These are phyloP conservation scores for Myrmecophaga tridactyla DNA, from an alignment of 2,113 vertebrate genomes.

Conservation along the genomic window DNA sequence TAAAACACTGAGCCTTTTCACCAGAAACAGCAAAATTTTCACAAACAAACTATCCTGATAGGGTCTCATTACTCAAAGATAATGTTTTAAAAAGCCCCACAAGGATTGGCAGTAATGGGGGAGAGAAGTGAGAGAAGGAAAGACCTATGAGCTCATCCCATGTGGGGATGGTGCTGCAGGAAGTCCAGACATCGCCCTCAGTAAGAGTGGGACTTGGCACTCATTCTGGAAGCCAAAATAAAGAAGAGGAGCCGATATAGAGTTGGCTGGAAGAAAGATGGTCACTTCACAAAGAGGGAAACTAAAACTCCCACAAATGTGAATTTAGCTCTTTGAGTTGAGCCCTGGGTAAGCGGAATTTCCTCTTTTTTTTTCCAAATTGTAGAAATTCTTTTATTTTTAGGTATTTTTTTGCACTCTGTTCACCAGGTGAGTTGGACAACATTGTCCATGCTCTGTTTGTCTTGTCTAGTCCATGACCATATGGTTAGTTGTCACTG, in stretches of 20 bases:
- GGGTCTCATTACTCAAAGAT: background rate
- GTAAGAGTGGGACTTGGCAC: background rate
- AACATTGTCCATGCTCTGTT: too few species aligned
- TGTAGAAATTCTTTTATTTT: too few species aligned
- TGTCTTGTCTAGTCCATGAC: too few species aligned
- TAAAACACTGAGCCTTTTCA: background rate
- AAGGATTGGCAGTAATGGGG: background rate
- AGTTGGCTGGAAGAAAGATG: background rate
- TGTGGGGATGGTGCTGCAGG: background rate
- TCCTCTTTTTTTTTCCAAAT: too few species aligned
- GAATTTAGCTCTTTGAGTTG: background rate
- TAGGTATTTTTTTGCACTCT: too few species aligned
- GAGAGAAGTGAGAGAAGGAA: background rate
- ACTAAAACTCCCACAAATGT: background rate
- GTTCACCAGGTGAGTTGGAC: too few species aligned
- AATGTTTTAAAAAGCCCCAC: constrained; percentile 19
- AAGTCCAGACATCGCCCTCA: background rate
- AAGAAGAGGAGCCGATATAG: background rate
- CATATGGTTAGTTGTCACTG: too few species aligned
- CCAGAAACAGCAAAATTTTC: background rate
- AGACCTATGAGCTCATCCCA: background rate
- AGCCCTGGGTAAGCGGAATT: background rate
- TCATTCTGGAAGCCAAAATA: background rate
- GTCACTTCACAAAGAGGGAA: constrained; percentile 15
- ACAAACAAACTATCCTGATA: background rate